Percentiles rank a stretch among this genome's conserved stretches.
Evolutionary conservation across 1,140 invertebrate genomes (phyloP).

Genomic region (Penaeus indicus): DNA sequence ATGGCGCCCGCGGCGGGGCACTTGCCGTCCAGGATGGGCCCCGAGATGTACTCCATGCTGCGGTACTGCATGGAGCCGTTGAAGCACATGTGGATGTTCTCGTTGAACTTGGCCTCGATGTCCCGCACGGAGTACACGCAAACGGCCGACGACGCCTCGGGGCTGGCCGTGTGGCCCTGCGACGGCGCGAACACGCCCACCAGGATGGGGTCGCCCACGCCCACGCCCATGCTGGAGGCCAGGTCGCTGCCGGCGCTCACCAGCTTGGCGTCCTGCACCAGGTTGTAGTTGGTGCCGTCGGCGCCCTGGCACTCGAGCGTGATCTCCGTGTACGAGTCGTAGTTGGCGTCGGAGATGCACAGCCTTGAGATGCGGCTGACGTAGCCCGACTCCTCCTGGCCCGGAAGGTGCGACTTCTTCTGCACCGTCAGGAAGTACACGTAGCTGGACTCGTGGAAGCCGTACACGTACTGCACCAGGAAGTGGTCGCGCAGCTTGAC

Average conservation of each 20-base stretch:
- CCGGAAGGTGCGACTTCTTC: slow-evolving; percentile 88
- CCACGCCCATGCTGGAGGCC: slow-evolving; percentile 83
- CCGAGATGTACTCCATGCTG: slow-evolving; percentile 94
- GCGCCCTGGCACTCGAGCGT: slow-evolving; percentile 68
- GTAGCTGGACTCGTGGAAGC: slow-evolving; percentile 93
- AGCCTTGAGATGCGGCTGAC: slow-evolving; percentile 79
- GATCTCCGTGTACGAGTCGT: slow-evolving; percentile 90
- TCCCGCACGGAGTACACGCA: slow-evolving; percentile 82
- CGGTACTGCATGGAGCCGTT: slow-evolving; percentile 91
- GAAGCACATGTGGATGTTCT: slow-evolving; percentile 97
- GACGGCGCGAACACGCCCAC: slow-evolving; percentile 88
- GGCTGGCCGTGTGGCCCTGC: slow-evolving; percentile 84
- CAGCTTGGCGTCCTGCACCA: slow-evolving; percentile 91
- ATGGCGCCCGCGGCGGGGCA: slow-evolving; percentile 81
- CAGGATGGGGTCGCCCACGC: slow-evolving; percentile 82
- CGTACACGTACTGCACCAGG: slow-evolving; percentile 94
- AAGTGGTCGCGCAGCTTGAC: slow-evolving; percentile 95
- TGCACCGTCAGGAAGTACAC: slow-evolving; percentile 97
- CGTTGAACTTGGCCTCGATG: slow-evolving; percentile 92
- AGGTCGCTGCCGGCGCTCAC: slow-evolving; percentile 84
- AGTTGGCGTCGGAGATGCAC: slow-evolving; percentile 94
- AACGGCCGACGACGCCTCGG: slow-evolving; percentile 83
- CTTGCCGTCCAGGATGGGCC: slow-evolving; percentile 88
- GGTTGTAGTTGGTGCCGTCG: slow-evolving; percentile 80
- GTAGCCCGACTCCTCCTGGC: slow-evolving; percentile 86